Percentiles rank a stretch among this genome's conserved stretches.
phyloP scores from a whole-genome alignment of 2,888 invertebrate species.

The Tortricodes alternella region DNA sequence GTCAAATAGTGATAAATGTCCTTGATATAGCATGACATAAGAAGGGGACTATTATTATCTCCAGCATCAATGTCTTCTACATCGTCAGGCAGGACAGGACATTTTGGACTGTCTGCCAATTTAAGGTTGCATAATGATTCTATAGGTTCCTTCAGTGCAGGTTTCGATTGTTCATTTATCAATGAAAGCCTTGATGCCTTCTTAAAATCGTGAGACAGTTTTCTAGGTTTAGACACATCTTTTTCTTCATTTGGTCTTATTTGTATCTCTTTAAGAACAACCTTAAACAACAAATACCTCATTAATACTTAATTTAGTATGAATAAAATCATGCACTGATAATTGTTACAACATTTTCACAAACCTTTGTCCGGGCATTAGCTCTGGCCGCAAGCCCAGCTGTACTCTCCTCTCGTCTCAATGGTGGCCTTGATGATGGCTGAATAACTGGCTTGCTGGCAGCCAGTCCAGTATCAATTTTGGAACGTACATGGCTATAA shows the following conservation, averaged over 20 bases:
- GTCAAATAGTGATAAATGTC: slow-evolving; percentile 94
- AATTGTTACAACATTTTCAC: background rate
- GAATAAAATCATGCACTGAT: background rate
- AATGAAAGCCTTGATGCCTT: slow-evolving; percentile 51
- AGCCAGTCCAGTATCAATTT: slow-evolving; percentile 69
- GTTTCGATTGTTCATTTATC: slow-evolving; percentile 55
- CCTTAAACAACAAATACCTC: slow-evolving; percentile 45
- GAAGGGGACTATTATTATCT: slow-evolving; percentile 88
- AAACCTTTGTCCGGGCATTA: slow-evolving; percentile 56
- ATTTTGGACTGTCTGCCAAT: slow-evolving; percentile 44
- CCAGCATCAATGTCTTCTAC: slow-evolving; percentile 89
- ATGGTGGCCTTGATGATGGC: slow-evolving; percentile 57
- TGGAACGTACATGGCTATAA: slow-evolving; percentile 75
- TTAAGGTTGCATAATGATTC: slow-evolving; percentile 67
- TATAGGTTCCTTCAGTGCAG: slow-evolving; percentile 58
- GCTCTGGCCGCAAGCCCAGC: slow-evolving; percentile 63
- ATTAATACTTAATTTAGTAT: background rate
- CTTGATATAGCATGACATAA: slow-evolving; percentile 92
- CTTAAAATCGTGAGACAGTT: slow-evolving; percentile 49
- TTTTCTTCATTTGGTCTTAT: slow-evolving; percentile 57
- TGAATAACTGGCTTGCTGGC: slow-evolving; percentile 46
- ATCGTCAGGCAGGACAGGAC: slow-evolving; percentile 56
- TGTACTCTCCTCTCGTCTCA: slow-evolving; percentile 74
- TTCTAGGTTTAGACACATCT: slow-evolving; percentile 54
- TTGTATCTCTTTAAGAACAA: slow-evolving; percentile 55